Evolutionary conservation across 2,113 vertebrate genomes (phyloP), one percentile per base, ranked within the genome.

Genomic region (Semnopithecus entellus): DNA sequence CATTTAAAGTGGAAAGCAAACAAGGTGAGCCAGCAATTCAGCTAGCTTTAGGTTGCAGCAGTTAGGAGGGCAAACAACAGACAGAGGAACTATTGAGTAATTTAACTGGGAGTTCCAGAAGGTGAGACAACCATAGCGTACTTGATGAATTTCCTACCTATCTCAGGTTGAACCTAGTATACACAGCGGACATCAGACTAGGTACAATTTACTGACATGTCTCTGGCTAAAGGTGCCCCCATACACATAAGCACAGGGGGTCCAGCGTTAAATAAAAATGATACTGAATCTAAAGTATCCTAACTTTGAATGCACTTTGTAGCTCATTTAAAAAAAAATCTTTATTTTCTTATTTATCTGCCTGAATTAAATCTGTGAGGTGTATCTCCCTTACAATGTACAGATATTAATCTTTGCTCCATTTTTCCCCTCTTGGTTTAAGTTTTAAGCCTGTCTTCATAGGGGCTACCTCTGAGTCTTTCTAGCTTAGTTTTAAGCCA

Each of bases 371-470:
- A 59, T 70, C 40, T 83, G 27, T 66, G 5, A 76, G 23, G 5
- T 50, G 23, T 78, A 17, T 76, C 68, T 72, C 22, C 22, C 81
- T 23, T 38, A 10, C 9, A 43, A 43, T n/a, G 7, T 76, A 61
- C 43, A 4, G 8, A 40, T n/a, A 89, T 43, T 72, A 38, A 40
- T 57, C n/a, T 92, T 64, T 92, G 50, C 50, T 78, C 27, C 40
- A 30, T 50, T 64, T 48, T 20, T 16, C 0, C 1, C 4, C 35
- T 78, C 27, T 59, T 70, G 25, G 45, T 82, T 87, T 87, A 68
- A 61, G 11, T 87, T 94, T 94, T 78, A 94, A 78, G 16, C 40
- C 8, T 55, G 55, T 20, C 7, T 92, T 61, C 30, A 12, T 55
- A n/a, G 6, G 0, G 5, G 23, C 55, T 4, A 48, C 14, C 0